Conservation (phyloP, 2,113 vertebrate genomes). For the Willisornis vidua region DNA sequence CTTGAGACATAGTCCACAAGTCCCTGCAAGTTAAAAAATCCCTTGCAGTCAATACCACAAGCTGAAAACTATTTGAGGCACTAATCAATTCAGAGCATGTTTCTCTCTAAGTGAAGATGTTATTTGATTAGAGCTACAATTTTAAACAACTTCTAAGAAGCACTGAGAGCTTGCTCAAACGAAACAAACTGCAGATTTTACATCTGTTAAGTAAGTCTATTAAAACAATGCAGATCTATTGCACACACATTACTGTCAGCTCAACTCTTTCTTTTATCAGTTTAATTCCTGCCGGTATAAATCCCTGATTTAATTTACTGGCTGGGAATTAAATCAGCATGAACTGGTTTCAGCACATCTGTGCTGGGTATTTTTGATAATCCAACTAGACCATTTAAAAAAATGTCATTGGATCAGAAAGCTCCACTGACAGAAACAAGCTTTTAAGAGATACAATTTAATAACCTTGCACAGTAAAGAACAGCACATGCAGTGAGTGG, state of each 20-base stretch:
- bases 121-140: neutral
- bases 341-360: conserved; percentile 11
- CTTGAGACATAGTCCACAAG: neutral
- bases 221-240: neutral
- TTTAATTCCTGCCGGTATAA: conserved; percentile 32
- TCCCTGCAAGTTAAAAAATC: neutral
- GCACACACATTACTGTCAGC: neutral
- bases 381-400: neutral
- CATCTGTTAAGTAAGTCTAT: neutral
- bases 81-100: neutral
- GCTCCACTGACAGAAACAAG: neutral
- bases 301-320: conserved; percentile 28
- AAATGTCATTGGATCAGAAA: neutral
- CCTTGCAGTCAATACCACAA: neutral
- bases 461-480: neutral
- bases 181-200: neutral
- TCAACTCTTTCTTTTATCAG: neutral
- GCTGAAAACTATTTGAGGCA: neutral
- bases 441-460: neutral
- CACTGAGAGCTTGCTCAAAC: neutral
- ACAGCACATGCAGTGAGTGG: neutral
- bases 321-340: conserved; percentile 43
- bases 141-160: neutral
- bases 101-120: neutral
- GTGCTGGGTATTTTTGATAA: neutral